Conservation (phyloP, 2,113 vertebrate species). For the Machaerirhynchus nigripectus region DNA sequence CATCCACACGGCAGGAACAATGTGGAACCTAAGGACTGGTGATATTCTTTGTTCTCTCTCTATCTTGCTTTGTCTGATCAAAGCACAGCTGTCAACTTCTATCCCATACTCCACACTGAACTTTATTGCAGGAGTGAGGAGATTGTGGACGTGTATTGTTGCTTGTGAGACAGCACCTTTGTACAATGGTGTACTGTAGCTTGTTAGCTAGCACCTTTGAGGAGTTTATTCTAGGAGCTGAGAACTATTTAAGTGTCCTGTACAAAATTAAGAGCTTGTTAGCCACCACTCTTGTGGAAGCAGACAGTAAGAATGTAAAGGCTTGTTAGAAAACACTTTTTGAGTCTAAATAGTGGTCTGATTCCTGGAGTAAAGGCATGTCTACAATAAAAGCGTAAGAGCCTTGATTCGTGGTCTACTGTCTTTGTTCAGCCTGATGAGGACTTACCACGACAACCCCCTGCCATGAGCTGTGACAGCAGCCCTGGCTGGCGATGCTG, state of each 20-base stretch:
- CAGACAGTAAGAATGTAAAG: not conserved
- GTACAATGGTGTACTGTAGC: no score
- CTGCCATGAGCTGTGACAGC: no score
- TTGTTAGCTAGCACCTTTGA: not conserved
- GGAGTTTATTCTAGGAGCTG: not conserved
- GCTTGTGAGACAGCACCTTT: not conserved
- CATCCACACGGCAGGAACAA: not conserved
- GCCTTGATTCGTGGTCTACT: not conserved
- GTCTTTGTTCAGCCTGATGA: not conserved
- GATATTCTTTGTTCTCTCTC: not conserved
- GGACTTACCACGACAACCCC: not conserved
- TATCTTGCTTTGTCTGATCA: not conserved
- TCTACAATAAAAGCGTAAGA: not conserved
- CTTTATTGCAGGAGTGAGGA: not conserved
- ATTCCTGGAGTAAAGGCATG: not conserved
- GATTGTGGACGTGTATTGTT: not conserved
- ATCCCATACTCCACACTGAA: not conserved
- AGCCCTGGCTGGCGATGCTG: fast-evolving
- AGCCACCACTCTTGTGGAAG: not conserved
- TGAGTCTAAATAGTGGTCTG: not conserved
- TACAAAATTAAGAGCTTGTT: not conserved
- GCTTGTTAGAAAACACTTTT: not conserved
- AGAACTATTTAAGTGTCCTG: not conserved
- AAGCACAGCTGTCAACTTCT: not conserved
- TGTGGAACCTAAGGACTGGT: not conserved